Evolutionary conservation across 2,113 vertebrate genomes (phyloP).

Genomic region (Hippoglossus stenolepis): DNA sequence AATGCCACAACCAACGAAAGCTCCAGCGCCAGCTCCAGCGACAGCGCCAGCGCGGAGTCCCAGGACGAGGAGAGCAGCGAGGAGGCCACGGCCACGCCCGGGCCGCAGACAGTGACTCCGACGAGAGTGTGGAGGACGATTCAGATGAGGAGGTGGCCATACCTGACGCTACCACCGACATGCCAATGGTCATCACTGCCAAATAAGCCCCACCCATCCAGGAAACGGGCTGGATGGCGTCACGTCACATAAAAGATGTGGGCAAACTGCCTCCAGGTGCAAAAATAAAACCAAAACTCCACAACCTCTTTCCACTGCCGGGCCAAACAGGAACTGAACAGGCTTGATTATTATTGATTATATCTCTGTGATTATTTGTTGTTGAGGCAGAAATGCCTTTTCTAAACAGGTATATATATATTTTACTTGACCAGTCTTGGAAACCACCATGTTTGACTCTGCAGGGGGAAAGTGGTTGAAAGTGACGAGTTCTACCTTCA

Average conservation of each 20-base stretch:
- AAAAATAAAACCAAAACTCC: slow-evolving; percentile 6
- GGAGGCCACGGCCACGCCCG: slow-evolving; percentile 75
- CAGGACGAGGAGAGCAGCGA: slow-evolving; percentile 79
- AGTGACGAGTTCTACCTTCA: slow-evolving; percentile 40
- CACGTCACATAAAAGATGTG: slow-evolving; percentile 12
- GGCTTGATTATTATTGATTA: slow-evolving; percentile 43
- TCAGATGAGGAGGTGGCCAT: slow-evolving; percentile 51
- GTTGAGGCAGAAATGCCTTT: slow-evolving; percentile 9
- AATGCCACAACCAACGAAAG: slow-evolving; percentile 26
- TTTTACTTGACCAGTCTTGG: slow-evolving; percentile 36
- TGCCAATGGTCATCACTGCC: slow-evolving; percentile 72
- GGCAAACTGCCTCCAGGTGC: slow-evolving; percentile 48
- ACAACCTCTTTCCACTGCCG: slow-evolving; percentile 29
- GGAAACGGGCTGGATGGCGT: slow-evolving; percentile 10
- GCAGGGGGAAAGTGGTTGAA: slow-evolving; percentile 10
- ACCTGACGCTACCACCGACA: slow-evolving; percentile 52
- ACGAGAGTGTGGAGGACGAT: slow-evolving; percentile 71
- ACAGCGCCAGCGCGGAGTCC: slow-evolving; percentile 71
- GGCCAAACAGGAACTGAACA: slow-evolving; percentile 45
- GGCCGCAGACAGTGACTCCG: slow-evolving; percentile 73
- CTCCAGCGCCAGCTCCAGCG: slow-evolving; percentile 40
- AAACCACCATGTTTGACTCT: slow-evolving; percentile 28
- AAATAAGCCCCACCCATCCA: slow-evolving; percentile 64
- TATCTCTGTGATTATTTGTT: slow-evolving; percentile 50
- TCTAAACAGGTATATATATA: slow-evolving; percentile 1